phyloP scores from a whole-genome alignment of 2,797 vertebrate species.

The Thamnophis elegans region DNA sequence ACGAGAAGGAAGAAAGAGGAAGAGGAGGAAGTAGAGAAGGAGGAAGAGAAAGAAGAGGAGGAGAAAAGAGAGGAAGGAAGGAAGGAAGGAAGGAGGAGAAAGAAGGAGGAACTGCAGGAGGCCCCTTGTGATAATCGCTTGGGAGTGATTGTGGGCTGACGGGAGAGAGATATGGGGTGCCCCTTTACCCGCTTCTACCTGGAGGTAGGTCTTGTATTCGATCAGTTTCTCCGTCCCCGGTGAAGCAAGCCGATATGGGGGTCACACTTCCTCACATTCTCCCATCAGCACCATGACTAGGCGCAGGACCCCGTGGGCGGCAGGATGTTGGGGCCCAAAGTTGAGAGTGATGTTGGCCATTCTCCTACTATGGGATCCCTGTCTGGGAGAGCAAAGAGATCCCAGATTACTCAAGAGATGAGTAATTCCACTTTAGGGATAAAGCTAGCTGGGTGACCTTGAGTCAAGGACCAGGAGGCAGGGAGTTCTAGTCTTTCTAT shows the following conservation, averaged over 20 bases:
- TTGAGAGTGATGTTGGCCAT: conserved; percentile 89
- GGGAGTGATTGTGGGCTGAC: neutral
- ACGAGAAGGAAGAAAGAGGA: too few relatives aligned
- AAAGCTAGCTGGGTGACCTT: too few relatives aligned
- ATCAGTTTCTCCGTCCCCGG: conserved; percentile 93
- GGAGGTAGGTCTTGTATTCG: conserved; percentile 93
- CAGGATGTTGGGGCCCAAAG: conserved; percentile 94
- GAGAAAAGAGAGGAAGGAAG: too few relatives aligned
- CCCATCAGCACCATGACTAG: conserved; percentile 94
- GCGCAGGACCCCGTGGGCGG: conserved; percentile 90
- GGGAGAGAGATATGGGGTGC: neutral
- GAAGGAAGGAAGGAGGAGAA: too few relatives aligned
- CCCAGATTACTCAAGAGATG: neutral
- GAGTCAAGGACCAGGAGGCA: too few relatives aligned
- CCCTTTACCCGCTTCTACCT: conserved; percentile 75
- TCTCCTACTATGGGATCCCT: conserved; percentile 79
- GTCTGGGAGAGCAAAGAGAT: conserved; percentile 68
- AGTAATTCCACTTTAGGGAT: too few relatives aligned
- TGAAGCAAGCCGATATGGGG: conserved; percentile 92
- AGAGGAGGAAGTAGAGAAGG: too few relatives aligned
- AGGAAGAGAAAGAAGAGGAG: too few relatives aligned
- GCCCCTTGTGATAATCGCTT: neutral
- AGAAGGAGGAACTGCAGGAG: neutral
- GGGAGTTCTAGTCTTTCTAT: too few relatives aligned
- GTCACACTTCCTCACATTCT: conserved; percentile 90